Evolutionary conservation across 1,140 invertebrate genomes (phyloP).

Genomic region (Rhopalosiphum maidis): DNA sequence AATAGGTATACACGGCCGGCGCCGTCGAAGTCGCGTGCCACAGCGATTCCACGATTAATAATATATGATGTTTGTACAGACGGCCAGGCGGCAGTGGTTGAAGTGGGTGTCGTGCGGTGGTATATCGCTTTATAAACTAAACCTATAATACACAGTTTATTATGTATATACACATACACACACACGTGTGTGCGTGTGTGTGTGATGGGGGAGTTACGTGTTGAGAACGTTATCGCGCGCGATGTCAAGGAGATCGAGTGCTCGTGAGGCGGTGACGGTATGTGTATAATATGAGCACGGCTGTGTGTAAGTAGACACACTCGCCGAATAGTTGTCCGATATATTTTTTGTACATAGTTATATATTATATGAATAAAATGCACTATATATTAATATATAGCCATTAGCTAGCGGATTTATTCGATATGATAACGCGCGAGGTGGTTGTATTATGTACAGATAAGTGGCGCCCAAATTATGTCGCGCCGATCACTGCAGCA

Average conservation of each 20-base stretch:
- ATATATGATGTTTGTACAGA: not conserved
- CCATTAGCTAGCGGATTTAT: not conserved
- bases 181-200: too few species aligned
- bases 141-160: not conserved
- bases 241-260: slow-evolving; percentile 17
- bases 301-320: not conserved
- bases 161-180: not conserved
- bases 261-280: not conserved
- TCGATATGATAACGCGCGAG: not conserved
- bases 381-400: not conserved
- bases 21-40: not conserved
- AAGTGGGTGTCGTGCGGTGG: not conserved
- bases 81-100: not conserved
- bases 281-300: not conserved
- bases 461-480: not conserved
- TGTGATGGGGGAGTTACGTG: not conserved
- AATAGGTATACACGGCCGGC: not conserved
- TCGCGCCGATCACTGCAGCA: not conserved
- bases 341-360: not conserved
- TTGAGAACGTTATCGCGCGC: not conserved
- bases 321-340: not conserved
- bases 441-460: not conserved
- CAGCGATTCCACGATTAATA: not conserved
- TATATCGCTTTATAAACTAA: not conserved
- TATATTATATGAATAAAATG: not conserved